Base-by-base conservation (phyloP, 1,140 invertebrate genomes). In the Nymphalis io region DNA sequence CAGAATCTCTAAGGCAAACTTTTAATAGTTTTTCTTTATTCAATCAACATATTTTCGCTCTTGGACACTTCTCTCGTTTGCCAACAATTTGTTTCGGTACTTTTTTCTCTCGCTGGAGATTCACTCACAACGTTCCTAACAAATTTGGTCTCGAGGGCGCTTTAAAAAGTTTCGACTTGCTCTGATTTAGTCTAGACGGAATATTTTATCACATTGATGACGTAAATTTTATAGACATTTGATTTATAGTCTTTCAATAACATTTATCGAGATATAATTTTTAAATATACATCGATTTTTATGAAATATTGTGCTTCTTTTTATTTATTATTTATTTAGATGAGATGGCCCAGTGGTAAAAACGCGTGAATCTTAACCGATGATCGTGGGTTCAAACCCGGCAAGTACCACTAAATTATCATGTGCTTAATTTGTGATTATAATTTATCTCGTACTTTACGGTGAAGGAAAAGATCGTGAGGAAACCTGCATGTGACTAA, bases 11-110 rank as follows among this genome's bases (percentile, higher is more conserved):
- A 80, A 68, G 81, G 68, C 68, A 79, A 91, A 91, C 82, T 91
- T 91, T 90, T 90, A 91, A 91, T 90, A 90, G 89, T 90, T 91
- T 89, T 91, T 87, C 87, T 87, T 90, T 91, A 90, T 91, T 90
- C 89, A 91, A 91, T 91, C 89, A 91, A 90, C 89, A 91, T 91
- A 91, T 90, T 89, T 91, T 90, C 82, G 83, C 78, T 90, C 79
- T 86, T 82, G 85, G 87, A 90, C 88, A 91, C 84, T 90, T 87
- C 79, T 75, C 81, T 79, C 81, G 85, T 87, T 91, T 88, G 89
- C 85, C 82, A 88, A 89, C 88, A 88, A 88, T 88, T 89, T 89
- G 88, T 90, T 89, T 90, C 69, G 84, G 81, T 74, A 76, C 80
- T 84, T 88, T 89, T 88, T 87, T 83, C 70, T 79, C 72, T 73